Percentiles rank a stretch among this genome's conserved stretches.
phyloP scores from a whole-genome alignment of 2,888 invertebrate genomes.

The Eudasyphora cyanicolor region DNA sequence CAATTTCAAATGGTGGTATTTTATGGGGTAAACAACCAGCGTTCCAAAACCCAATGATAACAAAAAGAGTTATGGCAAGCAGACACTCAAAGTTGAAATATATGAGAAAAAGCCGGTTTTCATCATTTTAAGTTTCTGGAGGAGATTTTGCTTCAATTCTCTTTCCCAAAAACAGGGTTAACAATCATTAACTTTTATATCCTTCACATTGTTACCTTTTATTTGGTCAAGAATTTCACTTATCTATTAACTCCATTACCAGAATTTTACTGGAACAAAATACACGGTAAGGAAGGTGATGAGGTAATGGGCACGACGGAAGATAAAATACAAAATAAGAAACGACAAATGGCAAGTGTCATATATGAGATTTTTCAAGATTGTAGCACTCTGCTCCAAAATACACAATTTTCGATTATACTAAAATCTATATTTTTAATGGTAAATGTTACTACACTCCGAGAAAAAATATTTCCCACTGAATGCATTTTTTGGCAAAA shows the following conservation, averaged over 20 bases:
- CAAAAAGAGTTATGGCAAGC: no score
- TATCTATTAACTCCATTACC: conserved; percentile 76
- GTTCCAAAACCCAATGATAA: background rate
- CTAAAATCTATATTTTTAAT: no score
- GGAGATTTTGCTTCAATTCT: background rate
- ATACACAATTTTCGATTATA: no score
- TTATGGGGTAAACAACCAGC: background rate
- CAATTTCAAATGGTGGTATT: background rate
- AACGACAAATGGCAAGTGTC: no score
- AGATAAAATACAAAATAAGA: background rate
- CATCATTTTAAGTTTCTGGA: background rate
- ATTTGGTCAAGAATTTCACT: conserved; percentile 54
- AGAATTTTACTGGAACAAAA: conserved; percentile 50
- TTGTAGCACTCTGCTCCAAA: no score
- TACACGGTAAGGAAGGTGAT: background rate
- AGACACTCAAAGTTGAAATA: no score
- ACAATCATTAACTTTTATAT: background rate
- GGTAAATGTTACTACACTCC: no score
- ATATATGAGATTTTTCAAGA: no score
- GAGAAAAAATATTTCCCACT: no score
- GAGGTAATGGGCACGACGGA: background rate
- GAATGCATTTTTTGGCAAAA: no score
- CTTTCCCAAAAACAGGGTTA: background rate
- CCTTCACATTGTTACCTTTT: background rate
- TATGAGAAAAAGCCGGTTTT: background rate